Conservation (phyloP, 2,888 invertebrate species). For the Diaperis boleti region DNA sequence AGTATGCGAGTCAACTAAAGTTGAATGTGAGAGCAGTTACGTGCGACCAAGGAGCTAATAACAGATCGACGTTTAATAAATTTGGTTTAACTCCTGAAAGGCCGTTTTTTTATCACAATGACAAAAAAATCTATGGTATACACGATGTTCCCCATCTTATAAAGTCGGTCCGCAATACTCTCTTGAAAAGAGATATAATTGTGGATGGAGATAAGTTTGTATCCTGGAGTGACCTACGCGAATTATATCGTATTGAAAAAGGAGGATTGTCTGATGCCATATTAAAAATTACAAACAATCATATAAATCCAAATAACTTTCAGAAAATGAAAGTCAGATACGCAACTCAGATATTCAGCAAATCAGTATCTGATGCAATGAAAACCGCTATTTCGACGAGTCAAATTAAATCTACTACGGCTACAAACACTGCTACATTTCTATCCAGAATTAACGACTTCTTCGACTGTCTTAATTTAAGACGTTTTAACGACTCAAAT, state of each 20-base stretch:
- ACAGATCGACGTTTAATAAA: not conserved
- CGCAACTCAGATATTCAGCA: not conserved
- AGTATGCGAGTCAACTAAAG: not conserved
- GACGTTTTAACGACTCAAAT: not conserved
- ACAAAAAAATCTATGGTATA: not conserved
- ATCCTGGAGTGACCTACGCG: not conserved
- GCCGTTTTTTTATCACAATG: not conserved
- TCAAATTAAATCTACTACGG: not conserved
- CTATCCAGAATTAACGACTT: not conserved
- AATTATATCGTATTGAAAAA: not conserved
- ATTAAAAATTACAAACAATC: not conserved
- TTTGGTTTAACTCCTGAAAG: not conserved
- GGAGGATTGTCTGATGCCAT: not conserved
- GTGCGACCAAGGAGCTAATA: slow-evolving; percentile 1
- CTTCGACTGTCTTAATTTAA: not conserved
- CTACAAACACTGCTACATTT: not conserved
- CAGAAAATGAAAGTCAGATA: not conserved
- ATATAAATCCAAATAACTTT: not conserved
- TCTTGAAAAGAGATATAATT: slow-evolving; percentile 2
- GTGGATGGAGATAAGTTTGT: not conserved
- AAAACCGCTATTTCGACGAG: not conserved
- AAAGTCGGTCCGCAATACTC: not conserved
- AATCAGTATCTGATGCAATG: not conserved
- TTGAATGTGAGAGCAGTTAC: not conserved
- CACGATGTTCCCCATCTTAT: slow-evolving; percentile 7